Conservation (phyloP, 64 coral and sea anemone species). For the Stylophora pistillata region DNA sequence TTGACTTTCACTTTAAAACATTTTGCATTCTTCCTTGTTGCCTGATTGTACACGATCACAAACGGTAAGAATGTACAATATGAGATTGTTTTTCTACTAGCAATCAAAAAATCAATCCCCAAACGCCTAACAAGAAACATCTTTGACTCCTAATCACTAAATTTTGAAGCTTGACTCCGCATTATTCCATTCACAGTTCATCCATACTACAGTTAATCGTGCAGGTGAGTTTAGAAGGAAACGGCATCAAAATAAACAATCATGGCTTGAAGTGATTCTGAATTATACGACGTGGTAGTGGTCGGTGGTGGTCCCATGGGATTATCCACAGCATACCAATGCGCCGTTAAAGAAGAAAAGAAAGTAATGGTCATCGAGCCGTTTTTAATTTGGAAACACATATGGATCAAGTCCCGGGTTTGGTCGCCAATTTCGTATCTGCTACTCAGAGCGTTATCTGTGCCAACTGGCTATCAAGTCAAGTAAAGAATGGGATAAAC, state of each 20-base stretch:
- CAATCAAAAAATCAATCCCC: background rate
- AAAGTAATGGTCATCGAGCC: slow-evolving; percentile 45
- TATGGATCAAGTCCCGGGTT: slow-evolving; percentile 50
- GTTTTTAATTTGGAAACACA: slow-evolving; percentile 34
- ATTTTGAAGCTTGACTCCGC: too few relatives aligned
- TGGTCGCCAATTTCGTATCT: slow-evolving; percentile 50
- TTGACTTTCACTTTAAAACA: slow-evolving; percentile 37
- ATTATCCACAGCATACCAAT: slow-evolving; percentile 40
- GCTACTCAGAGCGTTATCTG: slow-evolving; percentile 42
- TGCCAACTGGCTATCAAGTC: slow-evolving; percentile 43
- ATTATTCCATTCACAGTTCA: background rate
- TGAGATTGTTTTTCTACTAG: background rate
- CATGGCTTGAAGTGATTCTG: slow-evolving; percentile 1
- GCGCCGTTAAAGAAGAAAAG: slow-evolving; percentile 34
- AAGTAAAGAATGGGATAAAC: slow-evolving; percentile 23
- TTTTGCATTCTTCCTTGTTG: slow-evolving; percentile 16
- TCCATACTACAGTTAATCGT: background rate
- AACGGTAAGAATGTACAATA: slow-evolving; percentile 10
- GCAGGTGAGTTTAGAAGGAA: background rate
- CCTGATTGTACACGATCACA: slow-evolving; percentile 10
- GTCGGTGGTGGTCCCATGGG: slow-evolving; percentile 54
- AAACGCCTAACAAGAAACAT: background rate
- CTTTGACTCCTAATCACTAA: background rate
- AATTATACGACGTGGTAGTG: slow-evolving; percentile 41
- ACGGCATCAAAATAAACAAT: background rate